Conservation (phyloP, 2,797 vertebrate genomes). For the Erpetoichthys calabaricus region DNA sequence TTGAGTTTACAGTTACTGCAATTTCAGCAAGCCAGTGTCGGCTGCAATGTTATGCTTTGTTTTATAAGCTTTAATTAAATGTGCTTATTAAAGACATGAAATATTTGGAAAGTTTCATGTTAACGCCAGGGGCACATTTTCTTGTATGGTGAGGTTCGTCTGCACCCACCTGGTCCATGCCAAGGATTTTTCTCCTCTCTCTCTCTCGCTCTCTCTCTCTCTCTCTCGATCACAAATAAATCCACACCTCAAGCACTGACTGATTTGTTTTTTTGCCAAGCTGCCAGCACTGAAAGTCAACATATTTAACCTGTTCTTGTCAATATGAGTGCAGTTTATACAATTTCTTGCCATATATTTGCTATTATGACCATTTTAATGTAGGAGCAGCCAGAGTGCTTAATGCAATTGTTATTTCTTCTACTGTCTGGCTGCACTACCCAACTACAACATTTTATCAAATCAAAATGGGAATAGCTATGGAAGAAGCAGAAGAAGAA, state of each 20-base stretch:
- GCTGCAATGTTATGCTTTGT: constrained; percentile 10
- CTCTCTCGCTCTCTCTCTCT: background rate
- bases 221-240: constrained; percentile 57
- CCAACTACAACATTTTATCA: too few relatives aligned
- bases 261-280: constrained; percentile 51
- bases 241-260: constrained; percentile 61
- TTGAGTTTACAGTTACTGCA: too few relatives aligned
- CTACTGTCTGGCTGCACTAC: constrained; percentile 6
- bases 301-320: constrained; percentile 48
- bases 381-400: constrained; percentile 27
- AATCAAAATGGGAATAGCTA: too few relatives aligned
- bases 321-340: background rate
- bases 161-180: constrained; percentile 53
- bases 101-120: constrained; percentile 43
- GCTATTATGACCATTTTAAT: constrained; percentile 22
- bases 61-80: constrained; percentile 54
- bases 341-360: background rate
- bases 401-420: constrained; percentile 5
- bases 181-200: constrained; percentile 6
- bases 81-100: constrained; percentile 53
- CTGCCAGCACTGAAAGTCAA: constrained; percentile 47
- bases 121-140: constrained; percentile 48
- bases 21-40: background rate
- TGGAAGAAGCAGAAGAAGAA: too few relatives aligned
- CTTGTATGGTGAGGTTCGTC: constrained; percentile 46